phyloP scores from a whole-genome alignment of 2,113 vertebrate species.

The Cygnus atratus region DNA sequence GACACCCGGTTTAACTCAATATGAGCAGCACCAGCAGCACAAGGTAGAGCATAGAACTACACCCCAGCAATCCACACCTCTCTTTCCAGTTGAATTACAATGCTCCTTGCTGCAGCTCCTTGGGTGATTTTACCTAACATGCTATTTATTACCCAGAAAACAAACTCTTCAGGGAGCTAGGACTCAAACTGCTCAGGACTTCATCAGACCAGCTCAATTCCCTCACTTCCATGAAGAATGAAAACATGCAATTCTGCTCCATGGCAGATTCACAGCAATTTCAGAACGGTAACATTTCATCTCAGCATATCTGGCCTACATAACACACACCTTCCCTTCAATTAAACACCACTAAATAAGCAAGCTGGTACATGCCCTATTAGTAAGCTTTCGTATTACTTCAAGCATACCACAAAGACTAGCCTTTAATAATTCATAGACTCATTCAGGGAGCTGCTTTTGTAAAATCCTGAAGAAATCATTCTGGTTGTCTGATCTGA shows the following conservation, averaged over 20 bases:
- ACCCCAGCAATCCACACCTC: not conserved
- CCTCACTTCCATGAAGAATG: not conserved
- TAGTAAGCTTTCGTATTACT: not conserved
- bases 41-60: not conserved
- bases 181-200: not conserved
- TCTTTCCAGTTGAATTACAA: not conserved
- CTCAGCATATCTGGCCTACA: not conserved
- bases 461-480: not conserved
- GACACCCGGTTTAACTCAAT: not conserved
- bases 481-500: constrained; percentile 10
- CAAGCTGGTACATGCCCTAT: not conserved
- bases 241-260: not conserved
- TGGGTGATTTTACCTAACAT: not conserved
- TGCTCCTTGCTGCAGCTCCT: not conserved
- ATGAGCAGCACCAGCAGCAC: not conserved
- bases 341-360: not conserved
- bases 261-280: not conserved
- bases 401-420: not conserved
- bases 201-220: not conserved
- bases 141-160: not conserved
- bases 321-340: not conserved
- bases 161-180: not conserved
- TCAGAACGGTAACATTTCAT: not conserved
- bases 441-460: not conserved
- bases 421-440: constrained; percentile 7